Base-by-base conservation (phyloP, 2,113 vertebrate species). In the Mixornis gularis region DNA sequence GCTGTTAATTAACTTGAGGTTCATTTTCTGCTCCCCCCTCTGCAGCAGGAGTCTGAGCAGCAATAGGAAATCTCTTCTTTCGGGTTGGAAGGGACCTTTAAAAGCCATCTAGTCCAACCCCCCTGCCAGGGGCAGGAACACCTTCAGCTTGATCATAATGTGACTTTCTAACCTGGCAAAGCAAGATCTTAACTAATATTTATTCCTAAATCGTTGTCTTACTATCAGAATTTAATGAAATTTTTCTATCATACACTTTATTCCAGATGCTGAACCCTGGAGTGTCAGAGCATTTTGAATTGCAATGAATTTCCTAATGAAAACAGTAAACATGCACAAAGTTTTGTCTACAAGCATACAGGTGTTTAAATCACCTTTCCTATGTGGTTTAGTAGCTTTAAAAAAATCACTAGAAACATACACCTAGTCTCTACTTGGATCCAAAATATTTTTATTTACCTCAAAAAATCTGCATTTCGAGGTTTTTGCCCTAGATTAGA, bases 301-400 rank as follows among this genome's bases (percentile, higher is more conserved):
- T 3, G 17, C n/a, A 87, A 9, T 40, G 19, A 64, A 36, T 25
- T 48, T 51, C 69, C 55, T 27, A 18, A 56, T 22, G 12, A 17
- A 77, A 77, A 30, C 0, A 40, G 8, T 0, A 21, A 24, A 41
- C 1, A 0, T 0, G 1, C 8, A n/a, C 22, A 10, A 29, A 56
- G 30, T 20, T 63, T 7, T 29, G 7, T 51, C 65, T 27, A 29
- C 14, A 62, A 69, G 8, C 6, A 21, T 1, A 13, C 1, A 34
- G 25, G 19, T 56, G 5, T 9, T 29, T 16, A 13, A 43, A 24
- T 7, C 25, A 9, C 13, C 40, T 85, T 22, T 40, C 13, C 36
- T 32, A 7, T 15, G 46, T 48, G 14, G 36, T 12, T 55, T 63
- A 13, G 20, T 1, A 53, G 38, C 32, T 72, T 38, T 19, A 11